These are phyloP conservation scores for Cephalopachus bancanus DNA, from an alignment of 2,797 vertebrate genomes.

Conservation along the genomic window DNA sequence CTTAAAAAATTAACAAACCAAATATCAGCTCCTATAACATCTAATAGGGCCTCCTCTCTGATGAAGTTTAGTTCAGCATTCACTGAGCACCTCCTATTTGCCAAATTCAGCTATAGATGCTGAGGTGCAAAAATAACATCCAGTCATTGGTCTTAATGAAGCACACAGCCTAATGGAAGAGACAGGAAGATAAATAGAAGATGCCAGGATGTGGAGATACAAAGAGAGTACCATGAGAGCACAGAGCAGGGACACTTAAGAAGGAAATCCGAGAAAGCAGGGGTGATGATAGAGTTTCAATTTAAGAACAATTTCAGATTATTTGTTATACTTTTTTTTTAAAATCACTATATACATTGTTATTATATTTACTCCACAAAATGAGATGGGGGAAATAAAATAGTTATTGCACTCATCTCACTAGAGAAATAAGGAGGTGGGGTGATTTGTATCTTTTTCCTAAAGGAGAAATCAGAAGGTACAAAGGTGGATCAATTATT, in stretches of 20 bases:
- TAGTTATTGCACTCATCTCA: neutral
- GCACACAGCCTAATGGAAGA: neutral
- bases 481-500: neutral
- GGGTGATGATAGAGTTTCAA: neutral
- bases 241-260: neutral
- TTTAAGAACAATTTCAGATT: conserved; percentile 22
- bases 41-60: neutral
- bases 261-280: conserved; percentile 24
- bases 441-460: neutral
- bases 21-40: neutral
- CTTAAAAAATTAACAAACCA: conserved; percentile 34
- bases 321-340: neutral
- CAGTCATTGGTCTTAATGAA: neutral
- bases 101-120: conserved; percentile 16
- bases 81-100: conserved; percentile 25
- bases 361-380: conserved; percentile 26
- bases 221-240: neutral
- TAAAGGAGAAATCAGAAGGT: conserved; percentile 9
- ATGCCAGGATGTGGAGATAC: neutral
- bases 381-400: conserved; percentile 20
- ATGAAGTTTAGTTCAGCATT: neutral
- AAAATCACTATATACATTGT: neutral
- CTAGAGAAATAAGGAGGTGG: neutral
- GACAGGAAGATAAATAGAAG: neutral
- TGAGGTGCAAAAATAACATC: conserved; percentile 39